Evolutionary conservation across 2,797 vertebrate species (phyloP).

Genomic region (Darevskia mixta): DNA sequence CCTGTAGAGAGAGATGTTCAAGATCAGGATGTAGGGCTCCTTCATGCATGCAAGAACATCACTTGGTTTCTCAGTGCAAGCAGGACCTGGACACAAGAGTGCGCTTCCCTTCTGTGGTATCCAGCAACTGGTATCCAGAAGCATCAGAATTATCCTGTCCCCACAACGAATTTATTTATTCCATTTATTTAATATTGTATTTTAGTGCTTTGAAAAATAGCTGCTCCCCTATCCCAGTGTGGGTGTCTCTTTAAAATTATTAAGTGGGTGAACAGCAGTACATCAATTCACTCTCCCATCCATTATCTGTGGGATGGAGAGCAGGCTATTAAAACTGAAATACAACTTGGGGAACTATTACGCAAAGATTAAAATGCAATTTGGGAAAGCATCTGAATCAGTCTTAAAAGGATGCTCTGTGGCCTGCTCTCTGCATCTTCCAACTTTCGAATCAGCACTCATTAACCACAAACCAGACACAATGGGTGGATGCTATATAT

Average conservation of each 20-base stretch:
- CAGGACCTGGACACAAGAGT: no score
- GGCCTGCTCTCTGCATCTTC: neutral
- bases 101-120: no score
- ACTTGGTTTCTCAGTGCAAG: no score
- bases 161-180: neutral
- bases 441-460: neutral
- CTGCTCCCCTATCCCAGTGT: no score
- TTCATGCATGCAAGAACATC: no score
- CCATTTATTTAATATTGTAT: neutral
- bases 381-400: neutral
- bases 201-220: neutral
- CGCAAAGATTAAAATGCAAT: conserved; percentile 11
- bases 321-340: neutral
- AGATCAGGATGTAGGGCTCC: no score
- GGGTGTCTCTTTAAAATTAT: neutral
- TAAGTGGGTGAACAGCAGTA: neutral
- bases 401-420: neutral
- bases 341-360: neutral
- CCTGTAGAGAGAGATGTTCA: no score
- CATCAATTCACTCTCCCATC: neutral
- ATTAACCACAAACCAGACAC: conserved; percentile 17
- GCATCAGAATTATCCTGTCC: neutral
- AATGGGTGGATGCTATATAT: neutral
- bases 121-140: no score
- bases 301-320: neutral